A percentile compares a stretch with the other conserved stretches of the same genome.
Evolutionary conservation across 2,113 vertebrate species (phyloP).

Genomic region (Sebastes fasciatus): DNA sequence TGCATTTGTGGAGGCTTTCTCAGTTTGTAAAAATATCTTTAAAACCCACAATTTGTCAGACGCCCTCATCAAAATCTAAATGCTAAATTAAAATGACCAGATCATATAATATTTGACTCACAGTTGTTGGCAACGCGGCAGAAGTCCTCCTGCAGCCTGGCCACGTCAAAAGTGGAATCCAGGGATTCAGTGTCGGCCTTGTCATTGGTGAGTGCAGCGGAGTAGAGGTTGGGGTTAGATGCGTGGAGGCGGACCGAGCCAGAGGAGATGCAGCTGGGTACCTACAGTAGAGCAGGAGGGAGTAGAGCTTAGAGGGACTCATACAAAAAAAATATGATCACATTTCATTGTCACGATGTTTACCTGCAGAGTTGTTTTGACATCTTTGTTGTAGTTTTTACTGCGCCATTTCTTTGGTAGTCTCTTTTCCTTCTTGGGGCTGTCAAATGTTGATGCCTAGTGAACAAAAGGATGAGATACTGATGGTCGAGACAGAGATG

Average conservation of each 20-base stretch:
- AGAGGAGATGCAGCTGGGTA: constrained; percentile 87
- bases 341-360: neutral
- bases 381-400: constrained; percentile 93
- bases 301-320: neutral
- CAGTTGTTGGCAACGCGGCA: constrained; percentile 93
- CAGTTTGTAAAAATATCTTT: neutral
- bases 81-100: neutral
- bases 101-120: constrained; percentile 72
- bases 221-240: constrained; percentile 97
- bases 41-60: neutral
- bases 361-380: constrained; percentile 96
- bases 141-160: constrained; percentile 96
- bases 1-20: neutral
- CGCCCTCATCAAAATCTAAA: neutral
- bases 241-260: constrained; percentile 92
- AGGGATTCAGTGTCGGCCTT: constrained; percentile 89
- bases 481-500: neutral
- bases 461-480: constrained; percentile 7
- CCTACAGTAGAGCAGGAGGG: constrained; percentile 57
- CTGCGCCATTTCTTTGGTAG: constrained; percentile 90
- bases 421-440: constrained; percentile 97
- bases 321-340: neutral
- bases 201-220: constrained; percentile 89
- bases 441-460: constrained; percentile 92
- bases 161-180: constrained; percentile 90